Base-by-base conservation (phyloP, 2,113 vertebrate species). In the Myiopsitta monachus region DNA sequence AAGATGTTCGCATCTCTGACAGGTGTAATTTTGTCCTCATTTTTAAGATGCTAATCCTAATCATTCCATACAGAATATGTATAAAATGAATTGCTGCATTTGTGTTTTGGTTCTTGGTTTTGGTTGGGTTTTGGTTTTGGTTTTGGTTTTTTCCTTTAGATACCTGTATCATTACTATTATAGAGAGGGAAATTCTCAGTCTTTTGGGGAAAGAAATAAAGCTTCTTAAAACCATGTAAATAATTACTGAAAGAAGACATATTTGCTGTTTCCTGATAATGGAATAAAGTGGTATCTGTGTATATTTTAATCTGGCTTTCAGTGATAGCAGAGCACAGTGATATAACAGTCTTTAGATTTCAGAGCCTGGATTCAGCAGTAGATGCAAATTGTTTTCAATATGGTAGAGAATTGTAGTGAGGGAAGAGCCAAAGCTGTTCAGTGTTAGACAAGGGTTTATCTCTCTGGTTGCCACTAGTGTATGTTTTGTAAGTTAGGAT, bases 361-460 rank as follows among this genome's bases (percentile, higher is more conserved):
- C 72, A 54, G 75, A 83, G 57, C 74, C 51, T 72, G 57, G n/a
- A 49, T 94, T 70, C 79, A 75, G n/a, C 70, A 41, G 79, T 62
- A 68, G 57, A 68, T 68, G 31, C 63, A 72, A 91, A 92, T 73
- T 85, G 43, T 93, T 94, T 94, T 64, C 78, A 90, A 15, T 57
- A 5, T 33, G n/a, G 67, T 51, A 47, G 86, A 72, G 43, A 33
- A 61, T 27, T 55, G 51, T 44, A 78, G 80, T 0, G 0, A 87
- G 73, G 66, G 70, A 92, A 49, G 76, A 83, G 86, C 73, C 70
- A 86, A 88, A 95, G 73, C 80, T 95, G 39, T 73, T 61, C 62
- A 22, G 46, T 82, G 74, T 95, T 73, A 81, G 80, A 77, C 46
- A 66, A 81, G 61, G 61, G 38, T 94, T 96, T 96, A 72, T 96